Percentiles rank a stretch among this genome's conserved stretches.
Evolutionary conservation across 2,888 invertebrate genomes (phyloP).

Genomic region (Gerosis bhagava): DNA sequence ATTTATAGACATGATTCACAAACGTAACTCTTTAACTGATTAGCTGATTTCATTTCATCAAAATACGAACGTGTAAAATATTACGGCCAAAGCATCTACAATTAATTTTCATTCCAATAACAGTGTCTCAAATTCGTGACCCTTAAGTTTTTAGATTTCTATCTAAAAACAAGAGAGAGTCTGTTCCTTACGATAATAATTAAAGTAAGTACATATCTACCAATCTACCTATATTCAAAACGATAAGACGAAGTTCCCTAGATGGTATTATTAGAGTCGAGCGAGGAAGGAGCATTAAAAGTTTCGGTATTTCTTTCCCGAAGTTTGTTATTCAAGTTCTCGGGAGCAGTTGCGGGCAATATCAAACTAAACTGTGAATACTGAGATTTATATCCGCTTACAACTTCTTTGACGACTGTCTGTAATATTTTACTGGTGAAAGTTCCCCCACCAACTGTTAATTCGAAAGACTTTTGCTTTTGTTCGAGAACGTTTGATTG

Average conservation of each 20-base stretch:
- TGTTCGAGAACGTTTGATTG: conserved; percentile 25
- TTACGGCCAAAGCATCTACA: too few species aligned
- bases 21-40: too few species aligned
- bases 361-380: conserved; percentile 64
- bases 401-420: conserved; percentile 40
- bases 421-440: conserved; percentile 54
- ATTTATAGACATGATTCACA: too few species aligned
- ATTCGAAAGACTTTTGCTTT: conserved; percentile 34
- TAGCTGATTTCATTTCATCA: too few species aligned
- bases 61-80: too few species aligned
- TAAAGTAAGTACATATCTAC: too few species aligned
- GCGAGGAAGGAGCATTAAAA: conserved; percentile 68
- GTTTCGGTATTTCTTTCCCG: conserved; percentile 61
- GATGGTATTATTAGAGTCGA: conserved; percentile 58
- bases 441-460: conserved; percentile 45
- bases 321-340: conserved; percentile 47
- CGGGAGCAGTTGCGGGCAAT: conserved; percentile 54
- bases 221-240: conserved; percentile 49
- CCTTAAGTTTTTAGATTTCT: too few species aligned
- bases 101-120: too few species aligned
- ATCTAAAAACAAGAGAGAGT: too few species aligned
- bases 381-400: conserved; percentile 67
- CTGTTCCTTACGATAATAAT: too few species aligned
- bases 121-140: too few species aligned
- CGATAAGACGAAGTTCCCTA: conserved; percentile 48